Percentiles rank a stretch among this genome's conserved stretches.
phyloP scores from a whole-genome alignment of 1,140 invertebrate genomes.

The Liolophura sinensis region DNA sequence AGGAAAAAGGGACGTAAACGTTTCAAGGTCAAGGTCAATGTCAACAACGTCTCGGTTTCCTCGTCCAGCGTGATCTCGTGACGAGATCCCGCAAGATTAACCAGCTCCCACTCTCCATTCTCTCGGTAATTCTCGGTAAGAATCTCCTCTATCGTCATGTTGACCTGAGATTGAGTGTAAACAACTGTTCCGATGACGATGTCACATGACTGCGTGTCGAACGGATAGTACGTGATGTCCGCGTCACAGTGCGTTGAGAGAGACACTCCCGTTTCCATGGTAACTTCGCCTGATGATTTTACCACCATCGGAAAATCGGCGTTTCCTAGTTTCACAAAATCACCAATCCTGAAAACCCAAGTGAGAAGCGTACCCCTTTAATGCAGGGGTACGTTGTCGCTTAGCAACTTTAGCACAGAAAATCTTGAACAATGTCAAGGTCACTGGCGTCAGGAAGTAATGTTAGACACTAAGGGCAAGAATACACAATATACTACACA shows the following conservation, averaged over 20 bases:
- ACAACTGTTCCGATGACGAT: neutral
- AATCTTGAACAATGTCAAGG: too few relatives aligned
- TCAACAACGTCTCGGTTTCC: slow-evolving; percentile 2
- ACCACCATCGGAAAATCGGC: neutral
- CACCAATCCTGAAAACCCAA: neutral
- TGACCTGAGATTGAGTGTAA: neutral
- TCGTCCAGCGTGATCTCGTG: neutral
- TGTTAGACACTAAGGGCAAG: too few relatives aligned
- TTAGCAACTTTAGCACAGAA: too few relatives aligned
- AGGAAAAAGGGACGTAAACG: slow-evolving; percentile 13
- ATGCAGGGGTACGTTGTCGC: too few relatives aligned
- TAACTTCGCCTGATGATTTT: too few relatives aligned
- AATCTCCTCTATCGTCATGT: neutral
- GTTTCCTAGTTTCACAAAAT: neutral
- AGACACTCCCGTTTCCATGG: neutral
- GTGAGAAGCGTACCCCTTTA: too few relatives aligned
- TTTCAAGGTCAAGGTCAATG: neutral
- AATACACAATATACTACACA: too few relatives aligned
- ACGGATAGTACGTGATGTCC: slow-evolving; percentile 1
- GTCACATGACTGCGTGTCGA: slow-evolving; percentile 5
- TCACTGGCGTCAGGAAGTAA: too few relatives aligned
- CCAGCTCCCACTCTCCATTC: slow-evolving; percentile 9
- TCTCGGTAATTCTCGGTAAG: slow-evolving; percentile 1
- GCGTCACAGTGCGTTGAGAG: neutral
- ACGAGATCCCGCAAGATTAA: neutral